A percentile compares a stretch with the other conserved stretches of the same genome.
Conservation (phyloP, 1,140 invertebrate species). For the Brachionus asplanchnoidis region DNA sequence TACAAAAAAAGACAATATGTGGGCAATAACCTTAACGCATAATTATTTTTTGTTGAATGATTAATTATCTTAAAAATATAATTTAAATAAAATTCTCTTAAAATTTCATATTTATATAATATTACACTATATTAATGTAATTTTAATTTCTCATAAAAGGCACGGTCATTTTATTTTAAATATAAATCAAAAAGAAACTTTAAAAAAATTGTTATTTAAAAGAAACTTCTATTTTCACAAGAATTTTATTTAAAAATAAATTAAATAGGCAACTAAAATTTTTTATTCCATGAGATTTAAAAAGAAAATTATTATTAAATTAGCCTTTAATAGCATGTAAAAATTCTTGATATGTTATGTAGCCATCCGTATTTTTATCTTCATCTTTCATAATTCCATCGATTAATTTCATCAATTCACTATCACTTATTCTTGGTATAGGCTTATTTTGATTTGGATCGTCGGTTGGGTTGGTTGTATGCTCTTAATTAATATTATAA, state of each 20-base stretch:
- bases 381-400: constrained; percentile 41
- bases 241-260: neutral
- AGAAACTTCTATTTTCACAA: neutral
- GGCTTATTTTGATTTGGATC: neutral
- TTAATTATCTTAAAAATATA: too few relatives aligned
- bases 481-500: neutral
- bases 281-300: neutral
- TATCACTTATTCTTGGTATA: neutral
- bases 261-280: neutral
- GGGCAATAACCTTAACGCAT: too few relatives aligned
- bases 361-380: constrained; percentile 40
- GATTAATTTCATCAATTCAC: constrained; percentile 1
- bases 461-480: neutral
- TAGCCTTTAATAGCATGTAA: constrained; percentile 30
- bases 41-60: too few relatives aligned
- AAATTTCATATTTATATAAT: too few relatives aligned
- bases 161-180: neutral
- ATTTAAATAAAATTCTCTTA: too few relatives aligned
- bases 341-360: constrained; percentile 41
- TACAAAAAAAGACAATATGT: too few relatives aligned
- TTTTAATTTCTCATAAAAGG: neutral
- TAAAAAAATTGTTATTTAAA: neutral
- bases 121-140: too few relatives aligned
- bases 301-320: neutral
- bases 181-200: neutral